phyloP scores from a whole-genome alignment of 2,113 vertebrate genomes.

The Ammodytes dubius region DNA sequence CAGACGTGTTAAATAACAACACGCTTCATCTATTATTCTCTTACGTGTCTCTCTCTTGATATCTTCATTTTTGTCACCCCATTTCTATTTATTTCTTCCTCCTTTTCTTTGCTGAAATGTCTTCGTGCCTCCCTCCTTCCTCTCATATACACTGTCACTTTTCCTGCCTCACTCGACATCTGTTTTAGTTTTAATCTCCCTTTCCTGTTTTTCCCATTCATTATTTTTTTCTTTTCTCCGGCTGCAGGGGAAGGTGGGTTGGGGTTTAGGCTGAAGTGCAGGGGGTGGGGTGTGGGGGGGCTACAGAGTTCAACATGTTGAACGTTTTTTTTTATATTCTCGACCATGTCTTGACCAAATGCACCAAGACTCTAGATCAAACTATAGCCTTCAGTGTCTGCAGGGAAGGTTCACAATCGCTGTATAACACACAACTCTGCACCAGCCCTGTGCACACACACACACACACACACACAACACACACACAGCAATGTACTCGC shows the following conservation, averaged over 20 bases:
- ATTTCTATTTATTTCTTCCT: conserved; percentile 20
- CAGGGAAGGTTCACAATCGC: neutral
- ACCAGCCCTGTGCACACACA: conserved; percentile 13
- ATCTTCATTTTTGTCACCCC: conserved; percentile 50
- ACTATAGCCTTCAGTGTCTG: neutral
- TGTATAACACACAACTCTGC: conserved; percentile 32
- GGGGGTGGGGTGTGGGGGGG: neutral
- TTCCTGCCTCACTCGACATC: conserved; percentile 55
- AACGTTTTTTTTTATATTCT: conserved; percentile 32
- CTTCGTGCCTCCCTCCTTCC: conserved; percentile 48
- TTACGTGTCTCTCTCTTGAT: conserved; percentile 62
- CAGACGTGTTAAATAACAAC: conserved; percentile 79
- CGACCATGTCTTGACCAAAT: conserved; percentile 8
- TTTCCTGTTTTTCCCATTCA: conserved; percentile 53
- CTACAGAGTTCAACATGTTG: neutral
- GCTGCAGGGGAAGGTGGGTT: conserved; percentile 13
- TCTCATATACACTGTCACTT: conserved; percentile 66
- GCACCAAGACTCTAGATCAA: conserved; percentile 23
- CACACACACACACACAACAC: neutral
- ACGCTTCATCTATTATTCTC: conserved; percentile 81
- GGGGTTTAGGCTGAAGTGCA: conserved; percentile 35
- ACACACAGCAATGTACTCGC: conserved; percentile 22
- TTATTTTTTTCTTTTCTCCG: conserved; percentile 2
- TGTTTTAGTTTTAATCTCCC: conserved; percentile 56
- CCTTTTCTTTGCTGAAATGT: conserved; percentile 43